Evolutionary conservation across 2,797 vertebrate species (phyloP).

Genomic region (Falco rusticolus): DNA sequence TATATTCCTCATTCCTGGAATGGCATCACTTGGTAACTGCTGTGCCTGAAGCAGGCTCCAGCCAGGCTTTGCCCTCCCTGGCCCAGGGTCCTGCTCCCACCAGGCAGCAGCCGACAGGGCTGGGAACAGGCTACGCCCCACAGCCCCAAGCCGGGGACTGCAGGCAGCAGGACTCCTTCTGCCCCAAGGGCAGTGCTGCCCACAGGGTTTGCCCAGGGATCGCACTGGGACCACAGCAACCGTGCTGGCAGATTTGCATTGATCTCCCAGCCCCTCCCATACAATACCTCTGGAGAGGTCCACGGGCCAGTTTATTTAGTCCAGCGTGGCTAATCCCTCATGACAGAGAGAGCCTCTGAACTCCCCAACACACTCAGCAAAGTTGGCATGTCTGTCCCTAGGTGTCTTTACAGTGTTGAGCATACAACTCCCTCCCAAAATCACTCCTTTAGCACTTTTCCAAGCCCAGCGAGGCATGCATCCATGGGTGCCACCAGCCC

Average conservation of each 20-base stretch:
- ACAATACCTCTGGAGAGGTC: background rate
- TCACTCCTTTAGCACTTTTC: background rate
- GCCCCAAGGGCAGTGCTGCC: background rate
- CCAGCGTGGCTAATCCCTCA: fast-evolving
- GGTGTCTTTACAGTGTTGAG: background rate
- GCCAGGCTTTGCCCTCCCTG: background rate
- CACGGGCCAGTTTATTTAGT: background rate
- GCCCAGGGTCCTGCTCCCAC: too few relatives aligned
- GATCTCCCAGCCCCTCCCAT: background rate
- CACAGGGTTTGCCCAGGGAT: background rate
- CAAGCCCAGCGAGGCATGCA: background rate
- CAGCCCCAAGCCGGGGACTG: background rate
- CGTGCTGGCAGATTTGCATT: background rate
- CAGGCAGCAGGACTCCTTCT: background rate
- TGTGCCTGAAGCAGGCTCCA: background rate
- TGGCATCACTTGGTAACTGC: background rate
- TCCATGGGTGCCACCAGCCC: fast-evolving
- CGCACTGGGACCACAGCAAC: fast-evolving
- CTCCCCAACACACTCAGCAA: background rate
- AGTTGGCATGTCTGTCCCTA: background rate
- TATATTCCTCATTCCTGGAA: background rate
- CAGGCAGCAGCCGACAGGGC: fast-evolving
- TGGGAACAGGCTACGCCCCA: fast-evolving
- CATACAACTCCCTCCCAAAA: background rate
- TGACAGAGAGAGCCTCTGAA: background rate